Evolutionary conservation across 2,797 vertebrate species (phyloP).

Genomic region (Simalia tracyae): DNA sequence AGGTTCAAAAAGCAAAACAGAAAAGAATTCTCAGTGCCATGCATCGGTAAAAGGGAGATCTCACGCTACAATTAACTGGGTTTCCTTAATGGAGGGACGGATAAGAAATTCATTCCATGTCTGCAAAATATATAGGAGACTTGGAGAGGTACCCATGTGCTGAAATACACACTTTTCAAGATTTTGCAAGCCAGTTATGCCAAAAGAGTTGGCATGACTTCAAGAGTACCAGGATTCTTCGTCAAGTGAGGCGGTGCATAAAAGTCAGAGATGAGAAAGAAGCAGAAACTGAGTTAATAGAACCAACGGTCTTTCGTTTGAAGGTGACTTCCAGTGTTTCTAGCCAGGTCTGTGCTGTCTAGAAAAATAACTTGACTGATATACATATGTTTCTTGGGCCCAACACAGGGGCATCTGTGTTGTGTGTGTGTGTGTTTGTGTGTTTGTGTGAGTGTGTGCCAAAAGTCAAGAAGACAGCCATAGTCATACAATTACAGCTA

Average conservation of each 20-base stretch:
- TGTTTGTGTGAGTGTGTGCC: not conserved
- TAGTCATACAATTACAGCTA: not conserved
- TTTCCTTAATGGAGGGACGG: not conserved
- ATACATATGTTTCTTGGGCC: not conserved
- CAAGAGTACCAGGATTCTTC: not conserved
- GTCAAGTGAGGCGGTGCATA: not conserved
- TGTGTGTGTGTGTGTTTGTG: not conserved
- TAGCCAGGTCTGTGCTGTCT: not conserved
- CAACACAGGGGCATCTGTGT: not conserved
- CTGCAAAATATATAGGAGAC: not conserved
- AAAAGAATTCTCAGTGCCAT: not conserved
- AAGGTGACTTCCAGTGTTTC: not conserved
- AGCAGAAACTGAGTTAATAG: not conserved
- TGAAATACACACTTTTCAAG: not conserved
- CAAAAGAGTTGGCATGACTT: not conserved
- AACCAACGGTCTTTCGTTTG: not conserved
- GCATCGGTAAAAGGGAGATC: not conserved
- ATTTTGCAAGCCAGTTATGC: not conserved
- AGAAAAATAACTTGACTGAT: not conserved
- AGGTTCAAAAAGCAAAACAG: not conserved
- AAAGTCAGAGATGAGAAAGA: not conserved
- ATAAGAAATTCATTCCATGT: not conserved
- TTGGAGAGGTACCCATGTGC: not conserved
- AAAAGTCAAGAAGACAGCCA: not conserved
- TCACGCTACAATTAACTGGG: not conserved